Evolutionary conservation across 2,888 invertebrate species (phyloP).

Genomic region (Rotaria sp.): DNA sequence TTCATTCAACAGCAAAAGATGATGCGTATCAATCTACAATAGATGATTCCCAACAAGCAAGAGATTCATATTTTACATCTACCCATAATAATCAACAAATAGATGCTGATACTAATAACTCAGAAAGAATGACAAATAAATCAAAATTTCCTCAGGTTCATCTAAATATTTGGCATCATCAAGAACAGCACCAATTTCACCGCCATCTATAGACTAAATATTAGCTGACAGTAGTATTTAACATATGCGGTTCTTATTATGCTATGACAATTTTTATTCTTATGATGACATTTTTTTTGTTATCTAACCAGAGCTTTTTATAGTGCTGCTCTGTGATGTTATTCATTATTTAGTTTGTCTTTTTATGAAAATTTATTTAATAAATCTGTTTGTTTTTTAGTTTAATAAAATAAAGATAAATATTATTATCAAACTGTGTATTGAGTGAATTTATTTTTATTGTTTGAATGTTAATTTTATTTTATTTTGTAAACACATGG

Average conservation of each 20-base stretch:
- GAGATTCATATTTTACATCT: neutral
- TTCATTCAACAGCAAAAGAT: neutral
- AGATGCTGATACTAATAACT: neutral
- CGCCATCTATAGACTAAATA: neutral
- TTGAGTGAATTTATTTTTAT: no score
- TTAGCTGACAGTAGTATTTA: neutral
- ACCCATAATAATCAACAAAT: no score
- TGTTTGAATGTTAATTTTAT: no score
- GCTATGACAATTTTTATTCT: neutral
- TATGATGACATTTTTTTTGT: no score
- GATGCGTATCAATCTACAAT: neutral
- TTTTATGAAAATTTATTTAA: no score
- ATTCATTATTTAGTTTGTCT: no score
- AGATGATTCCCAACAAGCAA: neutral
- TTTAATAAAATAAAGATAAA: no score
- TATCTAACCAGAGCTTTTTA: no score
- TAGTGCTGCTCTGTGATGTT: no score
- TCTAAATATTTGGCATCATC: neutral
- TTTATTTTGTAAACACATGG: no score
- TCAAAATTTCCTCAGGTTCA: neutral
- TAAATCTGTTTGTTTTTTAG: no score
- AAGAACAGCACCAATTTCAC: neutral
- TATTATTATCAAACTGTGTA: no score
- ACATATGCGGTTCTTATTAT: neutral
- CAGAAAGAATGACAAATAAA: neutral